Conservation (phyloP, 2,797 vertebrate genomes). For the Chanos chanos region DNA sequence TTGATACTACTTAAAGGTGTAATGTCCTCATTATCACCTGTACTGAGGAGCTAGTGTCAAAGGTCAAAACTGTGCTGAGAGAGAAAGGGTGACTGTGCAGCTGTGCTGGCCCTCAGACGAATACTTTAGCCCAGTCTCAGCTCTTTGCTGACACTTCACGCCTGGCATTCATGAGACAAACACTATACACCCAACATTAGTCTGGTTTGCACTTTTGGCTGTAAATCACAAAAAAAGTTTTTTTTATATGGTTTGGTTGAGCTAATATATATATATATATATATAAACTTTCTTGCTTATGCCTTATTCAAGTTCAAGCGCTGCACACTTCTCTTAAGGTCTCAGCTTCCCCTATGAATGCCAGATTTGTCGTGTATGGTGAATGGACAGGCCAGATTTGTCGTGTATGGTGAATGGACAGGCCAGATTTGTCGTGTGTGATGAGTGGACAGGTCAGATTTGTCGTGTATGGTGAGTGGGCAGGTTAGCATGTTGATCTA, state of each 20-base stretch:
- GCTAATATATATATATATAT: conserved; percentile 19
- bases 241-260: conserved; percentile 37
- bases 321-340: conserved; percentile 37
- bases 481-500: conserved; percentile 40
- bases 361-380: conserved; percentile 42
- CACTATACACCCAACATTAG: conserved; percentile 17
- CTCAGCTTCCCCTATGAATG: conserved; percentile 31
- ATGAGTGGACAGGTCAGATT: conserved; percentile 40
- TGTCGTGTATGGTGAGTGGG: conserved; percentile 41
- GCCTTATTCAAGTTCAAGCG: conserved; percentile 27
- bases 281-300: conserved; percentile 36
- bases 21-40: conserved; percentile 14
- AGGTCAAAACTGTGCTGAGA: conserved; percentile 8
- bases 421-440: conserved; percentile 40
- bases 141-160: background rate
- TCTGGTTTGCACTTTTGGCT: conserved; percentile 7
- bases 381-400: conserved; percentile 46
- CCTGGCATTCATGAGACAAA: conserved; percentile 18
- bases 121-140: background rate
- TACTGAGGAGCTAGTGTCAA: background rate
- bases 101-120: background rate
- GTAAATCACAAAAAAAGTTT: conserved; percentile 30
- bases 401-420: conserved; percentile 37
- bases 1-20: background rate
- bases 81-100: background rate